These are phyloP conservation scores for Clarias platycephalus DNA, from an alignment of 2,797 vertebrate genomes.

Conservation along the genomic window DNA sequence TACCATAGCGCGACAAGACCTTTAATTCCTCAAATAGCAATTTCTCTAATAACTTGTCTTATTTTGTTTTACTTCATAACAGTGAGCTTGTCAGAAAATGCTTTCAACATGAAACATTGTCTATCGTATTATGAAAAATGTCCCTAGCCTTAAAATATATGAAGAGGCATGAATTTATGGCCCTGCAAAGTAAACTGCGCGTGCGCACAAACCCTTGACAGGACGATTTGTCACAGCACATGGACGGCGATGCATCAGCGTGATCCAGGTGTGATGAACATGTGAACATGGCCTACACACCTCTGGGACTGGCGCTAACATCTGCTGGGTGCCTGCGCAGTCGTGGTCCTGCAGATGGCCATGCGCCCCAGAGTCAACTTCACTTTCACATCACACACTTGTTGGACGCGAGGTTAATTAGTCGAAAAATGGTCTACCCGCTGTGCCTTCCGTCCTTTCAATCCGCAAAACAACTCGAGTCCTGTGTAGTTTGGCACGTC, in stretches of 20 bases:
- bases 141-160: background rate
- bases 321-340: slow-evolving; percentile 69
- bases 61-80: background rate
- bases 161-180: background rate
- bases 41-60: background rate
- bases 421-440: slow-evolving; percentile 31
- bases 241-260: slow-evolving; percentile 48
- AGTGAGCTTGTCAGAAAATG: background rate
- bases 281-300: slow-evolving; percentile 58
- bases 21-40: background rate
- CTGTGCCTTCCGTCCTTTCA: slow-evolving; percentile 10
- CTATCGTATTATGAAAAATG: background rate
- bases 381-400: slow-evolving; percentile 17
- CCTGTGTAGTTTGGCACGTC: background rate
- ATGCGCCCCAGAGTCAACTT: slow-evolving; percentile 40
- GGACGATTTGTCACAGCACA: background rate
- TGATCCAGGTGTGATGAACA: slow-evolving; percentile 66
- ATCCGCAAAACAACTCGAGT: slow-evolving; percentile 3
- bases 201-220: slow-evolving; percentile 13
- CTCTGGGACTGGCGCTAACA: slow-evolving; percentile 69
- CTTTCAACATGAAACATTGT: background rate
- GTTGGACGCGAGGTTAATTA: slow-evolving; percentile 48
- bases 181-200: background rate
- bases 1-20: background rate
- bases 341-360: slow-evolving; percentile 38